Base-by-base conservation (phyloP, 2,888 invertebrate species). In the Melieria picta region DNA sequence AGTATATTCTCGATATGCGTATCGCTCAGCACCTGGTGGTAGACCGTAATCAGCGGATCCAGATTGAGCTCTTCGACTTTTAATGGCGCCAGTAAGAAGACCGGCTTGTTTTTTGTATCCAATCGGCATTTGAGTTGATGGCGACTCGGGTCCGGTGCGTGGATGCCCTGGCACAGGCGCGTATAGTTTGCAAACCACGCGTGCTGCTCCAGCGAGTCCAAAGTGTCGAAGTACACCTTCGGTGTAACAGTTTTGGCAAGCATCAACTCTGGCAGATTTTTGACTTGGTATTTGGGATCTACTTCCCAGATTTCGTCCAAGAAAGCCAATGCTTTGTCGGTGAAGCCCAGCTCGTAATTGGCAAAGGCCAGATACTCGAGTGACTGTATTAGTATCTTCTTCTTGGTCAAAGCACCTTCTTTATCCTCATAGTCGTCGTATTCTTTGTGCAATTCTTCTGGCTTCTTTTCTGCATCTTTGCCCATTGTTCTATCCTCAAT, bases 11-110 rank as follows among this genome's bases (percentile, higher is more conserved):
- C 91, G 71, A 98, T 97, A 86, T 99, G 99, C 0, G 88, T 86
- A 79, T 99, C 97, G 75, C 90, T 91, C 83, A 99, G 90, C n/a
- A 97, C 93, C 76, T 97, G 93, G 84, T 97, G 93, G 87, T 93
- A 98, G 66, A 98, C 88, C 47, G 93, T 91, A 77, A 99, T 92
- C 79, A 92, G 91, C 0, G 98, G 98, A 50, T 93, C 90, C 46
- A 91, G 86, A 81, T 89, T 90, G 80, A 93, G 91, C 85, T 95
- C 94, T 83, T 96, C 95, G 77, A 91, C 84, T 87, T 97, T 97
- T 73, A 95, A 89, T 0, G 95, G 96, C 0, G 91, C 95, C 68
- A 96, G 87, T 70, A 87, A 89, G 16, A 95, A 88, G 82, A 91
- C 94, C 0, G 93, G 92, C 43, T 65, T 65, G 0, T 76, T 69